Evolutionary conservation across 2,797 vertebrate species (phyloP).

Genomic region (Pantherophis alleghaniensis): DNA sequence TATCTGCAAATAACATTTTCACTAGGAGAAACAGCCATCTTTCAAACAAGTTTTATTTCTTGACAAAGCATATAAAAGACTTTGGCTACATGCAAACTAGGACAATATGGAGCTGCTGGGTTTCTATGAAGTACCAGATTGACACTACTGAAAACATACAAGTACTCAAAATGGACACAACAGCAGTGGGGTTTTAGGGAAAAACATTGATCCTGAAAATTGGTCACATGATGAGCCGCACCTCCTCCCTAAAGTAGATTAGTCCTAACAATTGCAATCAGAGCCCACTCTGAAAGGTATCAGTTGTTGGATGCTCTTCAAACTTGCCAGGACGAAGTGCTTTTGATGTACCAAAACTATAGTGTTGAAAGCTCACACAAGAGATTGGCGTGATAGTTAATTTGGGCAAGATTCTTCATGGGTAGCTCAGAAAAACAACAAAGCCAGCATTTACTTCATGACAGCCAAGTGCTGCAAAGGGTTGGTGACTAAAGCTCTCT

Average conservation of each 20-base stretch:
- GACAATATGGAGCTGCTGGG: neutral
- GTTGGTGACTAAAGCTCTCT: neutral
- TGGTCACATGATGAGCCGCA: neutral
- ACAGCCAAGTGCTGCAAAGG: neutral
- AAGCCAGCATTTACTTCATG: neutral
- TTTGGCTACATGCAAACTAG: neutral
- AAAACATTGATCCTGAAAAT: neutral
- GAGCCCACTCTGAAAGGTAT: neutral
- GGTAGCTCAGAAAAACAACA: neutral
- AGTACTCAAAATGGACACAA: neutral
- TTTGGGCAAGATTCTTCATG: neutral
- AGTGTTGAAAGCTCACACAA: neutral
- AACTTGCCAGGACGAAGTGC: neutral
- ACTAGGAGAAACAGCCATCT: neutral
- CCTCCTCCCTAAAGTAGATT: neutral
- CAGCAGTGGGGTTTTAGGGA: neutral
- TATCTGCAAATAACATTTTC: neutral
- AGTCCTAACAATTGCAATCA: neutral
- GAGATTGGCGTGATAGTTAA: neutral
- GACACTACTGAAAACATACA: neutral
- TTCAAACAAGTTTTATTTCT: neutral
- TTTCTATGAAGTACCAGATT: neutral
- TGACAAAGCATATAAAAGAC: neutral
- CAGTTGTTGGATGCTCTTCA: neutral
- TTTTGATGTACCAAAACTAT: neutral